These are phyloP conservation scores for Boloria selene DNA, from an alignment of 2,888 invertebrate species.

Conservation along the genomic window DNA sequence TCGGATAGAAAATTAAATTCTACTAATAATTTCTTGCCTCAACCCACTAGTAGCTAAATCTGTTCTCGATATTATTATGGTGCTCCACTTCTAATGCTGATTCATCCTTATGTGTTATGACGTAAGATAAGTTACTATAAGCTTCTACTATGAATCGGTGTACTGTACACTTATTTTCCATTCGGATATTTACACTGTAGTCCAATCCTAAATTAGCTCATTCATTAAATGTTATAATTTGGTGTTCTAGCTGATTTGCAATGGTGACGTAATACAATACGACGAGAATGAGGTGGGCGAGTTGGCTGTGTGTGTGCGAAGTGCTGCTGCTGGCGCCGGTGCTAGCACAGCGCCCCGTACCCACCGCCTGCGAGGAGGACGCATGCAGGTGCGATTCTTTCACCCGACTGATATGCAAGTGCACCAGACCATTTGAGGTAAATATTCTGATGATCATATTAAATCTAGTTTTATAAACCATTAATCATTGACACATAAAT, in stretches of 20 bases:
- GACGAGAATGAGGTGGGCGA: conserved; percentile 64
- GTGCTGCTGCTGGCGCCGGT: conserved; percentile 56
- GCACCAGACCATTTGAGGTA: conserved; percentile 76
- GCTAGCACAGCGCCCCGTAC: conserved; percentile 57
- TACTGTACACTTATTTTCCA: no score
- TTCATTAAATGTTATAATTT: not conserved
- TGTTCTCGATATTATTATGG: no score
- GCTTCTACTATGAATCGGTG: no score
- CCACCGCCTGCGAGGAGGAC: conserved; percentile 78
- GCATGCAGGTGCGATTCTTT: conserved; percentile 82
- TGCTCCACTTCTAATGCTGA: no score
- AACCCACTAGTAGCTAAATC: no score
- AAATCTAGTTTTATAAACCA: not conserved
- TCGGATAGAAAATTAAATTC: no score
- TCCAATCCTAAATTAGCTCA: no score
- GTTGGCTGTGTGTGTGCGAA: conserved; percentile 52
- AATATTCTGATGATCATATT: conserved; percentile 23
- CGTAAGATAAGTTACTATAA: no score
- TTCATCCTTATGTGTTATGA: no score
- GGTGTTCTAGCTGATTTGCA: conserved; percentile 18
- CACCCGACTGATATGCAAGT: conserved; percentile 82
- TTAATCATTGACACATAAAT: no score
- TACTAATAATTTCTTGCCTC: no score
- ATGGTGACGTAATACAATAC: conserved; percentile 73
- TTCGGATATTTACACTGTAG: no score